Base-by-base conservation (phyloP, 2,113 vertebrate genomes). In the Gymnarchus niloticus region DNA sequence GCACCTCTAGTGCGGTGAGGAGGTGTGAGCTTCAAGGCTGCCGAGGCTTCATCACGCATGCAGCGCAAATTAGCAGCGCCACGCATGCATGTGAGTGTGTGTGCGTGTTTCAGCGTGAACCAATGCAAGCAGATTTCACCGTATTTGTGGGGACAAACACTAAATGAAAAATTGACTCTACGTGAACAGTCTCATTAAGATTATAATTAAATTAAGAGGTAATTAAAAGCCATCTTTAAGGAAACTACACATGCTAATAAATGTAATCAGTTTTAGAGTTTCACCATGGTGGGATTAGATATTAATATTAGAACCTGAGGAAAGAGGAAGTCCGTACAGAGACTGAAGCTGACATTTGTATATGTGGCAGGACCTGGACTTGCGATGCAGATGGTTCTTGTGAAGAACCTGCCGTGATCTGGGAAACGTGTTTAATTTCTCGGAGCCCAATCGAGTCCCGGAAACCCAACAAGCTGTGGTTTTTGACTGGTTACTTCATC, bases 1-100 rank as follows among this genome's bases (percentile, higher is more conserved):
- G 49, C 80, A 82, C 80, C 80, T 54, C 48, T 10, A 28, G 80
- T 54, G 77, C 12, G 8, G 44, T 14, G 48, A 81, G 77, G 77
- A 81, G 77, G 77, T 80, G 77, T 6, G 33, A 69, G 65, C 6
- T 44, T 37, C 76, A 17, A 82, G 51, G 51, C 19, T 19, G 51
- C 80, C 46, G 2, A 14, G 25, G 9, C 23, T 52, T 54, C 48
- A 82, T 82, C 80, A 54, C 49, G 54, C 25, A 82, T 82, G 80
- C 80, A 82, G 80, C 14, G 80, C 80, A 82, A 82, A 82, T 82
- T 82, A 25, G 80, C 49, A 28, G 51, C 14, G 28, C 48, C 23
- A n/a, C 9, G n/a, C 25, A 46, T n/a, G 78, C 25, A 6, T n/a
- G 41, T 23, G 51, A 14, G 49, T 82, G 51, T 33, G n/a, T 8